phyloP scores from a whole-genome alignment of 2,113 vertebrate species.

The Saccopteryx bilineata region DNA sequence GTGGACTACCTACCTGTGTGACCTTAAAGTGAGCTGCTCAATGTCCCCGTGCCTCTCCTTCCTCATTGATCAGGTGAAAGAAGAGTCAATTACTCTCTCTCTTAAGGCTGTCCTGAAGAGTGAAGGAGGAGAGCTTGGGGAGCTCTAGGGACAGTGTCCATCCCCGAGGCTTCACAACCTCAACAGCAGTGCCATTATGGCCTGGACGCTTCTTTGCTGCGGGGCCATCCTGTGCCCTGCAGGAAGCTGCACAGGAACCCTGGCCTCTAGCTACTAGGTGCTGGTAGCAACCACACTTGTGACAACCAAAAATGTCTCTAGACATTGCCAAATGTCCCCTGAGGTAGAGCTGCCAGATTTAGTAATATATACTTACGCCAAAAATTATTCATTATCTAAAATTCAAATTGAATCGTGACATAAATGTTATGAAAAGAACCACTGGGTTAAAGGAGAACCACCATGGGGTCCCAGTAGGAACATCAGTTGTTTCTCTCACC shows the following conservation, averaged over 20 bases:
- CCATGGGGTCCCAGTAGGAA: not conserved
- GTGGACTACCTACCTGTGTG: not conserved
- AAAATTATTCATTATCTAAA: not conserved
- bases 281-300: not conserved
- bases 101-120: no score
- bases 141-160: rapidly evolving
- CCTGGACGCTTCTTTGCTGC: not conserved
- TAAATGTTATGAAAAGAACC: not conserved
- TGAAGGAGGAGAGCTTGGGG: not conserved
- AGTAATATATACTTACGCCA: not conserved
- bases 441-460: not conserved
- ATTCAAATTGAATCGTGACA: not conserved
- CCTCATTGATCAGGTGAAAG: not conserved
- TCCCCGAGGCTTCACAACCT: not conserved
- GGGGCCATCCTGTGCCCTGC: not conserved
- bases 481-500: not conserved
- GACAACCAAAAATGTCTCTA: not conserved
- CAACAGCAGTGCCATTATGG: no score
- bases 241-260: not conserved
- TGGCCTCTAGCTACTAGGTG: not conserved
- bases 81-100: not conserved
- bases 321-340: not conserved
- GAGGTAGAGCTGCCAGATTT: not conserved
- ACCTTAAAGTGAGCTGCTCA: no score
- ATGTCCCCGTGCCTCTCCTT: not conserved